phyloP scores from a whole-genome alignment of 2,113 vertebrate species.

The Nannospalax galili region DNA sequence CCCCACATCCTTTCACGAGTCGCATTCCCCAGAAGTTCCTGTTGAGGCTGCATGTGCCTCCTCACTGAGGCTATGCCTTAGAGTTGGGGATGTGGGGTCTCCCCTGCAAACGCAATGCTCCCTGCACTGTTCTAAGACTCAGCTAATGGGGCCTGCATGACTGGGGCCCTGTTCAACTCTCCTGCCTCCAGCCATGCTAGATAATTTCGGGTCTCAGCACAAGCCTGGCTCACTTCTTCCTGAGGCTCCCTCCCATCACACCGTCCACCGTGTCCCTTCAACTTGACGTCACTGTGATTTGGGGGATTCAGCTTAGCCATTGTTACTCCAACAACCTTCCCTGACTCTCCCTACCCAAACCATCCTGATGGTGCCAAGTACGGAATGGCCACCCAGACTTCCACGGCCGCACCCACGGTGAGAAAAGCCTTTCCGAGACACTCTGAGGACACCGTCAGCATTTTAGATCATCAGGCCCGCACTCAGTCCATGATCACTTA shows the following conservation, averaged over 20 bases:
- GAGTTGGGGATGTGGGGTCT: neutral
- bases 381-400: neutral
- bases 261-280: neutral
- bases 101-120: neutral
- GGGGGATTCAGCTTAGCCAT: neutral
- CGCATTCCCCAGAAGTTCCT: neutral
- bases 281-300: neutral
- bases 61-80: neutral
- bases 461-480: no score
- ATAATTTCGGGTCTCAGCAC: neutral
- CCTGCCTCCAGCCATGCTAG: neutral
- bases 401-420: neutral
- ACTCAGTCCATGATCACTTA: no score
- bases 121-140: neutral
- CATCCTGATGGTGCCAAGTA: neutral
- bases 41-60: neutral
- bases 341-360: neutral
- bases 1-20: neutral
- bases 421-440: neutral
- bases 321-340: neutral
- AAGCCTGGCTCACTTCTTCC: neutral
- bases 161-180: neutral
- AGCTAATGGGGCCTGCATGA: neutral
- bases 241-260: neutral
- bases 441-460: no score